Conservation (phyloP, 2,888 invertebrate species). For the Agrochola litura region DNA sequence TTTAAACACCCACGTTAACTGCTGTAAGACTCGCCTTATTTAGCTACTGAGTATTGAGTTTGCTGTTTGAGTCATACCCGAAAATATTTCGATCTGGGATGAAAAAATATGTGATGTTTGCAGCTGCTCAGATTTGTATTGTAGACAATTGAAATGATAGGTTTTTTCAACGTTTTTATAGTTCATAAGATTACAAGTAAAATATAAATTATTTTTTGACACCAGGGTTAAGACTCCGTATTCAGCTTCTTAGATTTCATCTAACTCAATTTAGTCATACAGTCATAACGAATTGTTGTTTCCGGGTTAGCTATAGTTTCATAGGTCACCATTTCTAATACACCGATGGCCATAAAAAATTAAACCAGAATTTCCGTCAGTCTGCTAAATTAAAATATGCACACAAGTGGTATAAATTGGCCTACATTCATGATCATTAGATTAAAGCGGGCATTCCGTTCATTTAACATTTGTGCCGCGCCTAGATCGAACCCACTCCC, state of each 20-base stretch:
- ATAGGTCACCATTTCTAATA: background rate
- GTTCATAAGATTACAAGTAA: background rate
- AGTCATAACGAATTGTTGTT: background rate
- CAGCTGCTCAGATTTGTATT: background rate
- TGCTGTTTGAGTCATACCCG: slow-evolving; percentile 50
- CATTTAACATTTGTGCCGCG: slow-evolving; percentile 66
- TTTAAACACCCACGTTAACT: slow-evolving; percentile 54
- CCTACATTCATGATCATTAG: slow-evolving; percentile 61
- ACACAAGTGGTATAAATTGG: slow-evolving; percentile 63
- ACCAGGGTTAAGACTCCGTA: background rate
- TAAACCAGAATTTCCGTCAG: slow-evolving; percentile 42
- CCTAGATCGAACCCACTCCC: slow-evolving; percentile 64
- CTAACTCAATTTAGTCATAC: background rate
- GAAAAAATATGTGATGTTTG: slow-evolving; percentile 10
- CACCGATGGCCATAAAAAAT: slow-evolving; percentile 11
- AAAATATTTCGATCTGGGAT: slow-evolving; percentile 47
- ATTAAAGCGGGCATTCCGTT: slow-evolving; percentile 61
- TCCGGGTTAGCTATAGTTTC: background rate
- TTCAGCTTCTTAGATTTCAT: background rate
- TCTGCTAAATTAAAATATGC: slow-evolving; percentile 62
- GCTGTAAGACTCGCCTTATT: slow-evolving; percentile 36
- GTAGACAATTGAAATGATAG: slow-evolving; percentile 12
- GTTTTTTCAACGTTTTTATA: slow-evolving; percentile 1
- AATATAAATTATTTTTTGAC: background rate
- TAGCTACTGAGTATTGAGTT: slow-evolving; percentile 20